Percentiles rank a stretch among this genome's conserved stretches.
Evolutionary conservation across 2,113 vertebrate species (phyloP).

Genomic region (Myodes glareolus): DNA sequence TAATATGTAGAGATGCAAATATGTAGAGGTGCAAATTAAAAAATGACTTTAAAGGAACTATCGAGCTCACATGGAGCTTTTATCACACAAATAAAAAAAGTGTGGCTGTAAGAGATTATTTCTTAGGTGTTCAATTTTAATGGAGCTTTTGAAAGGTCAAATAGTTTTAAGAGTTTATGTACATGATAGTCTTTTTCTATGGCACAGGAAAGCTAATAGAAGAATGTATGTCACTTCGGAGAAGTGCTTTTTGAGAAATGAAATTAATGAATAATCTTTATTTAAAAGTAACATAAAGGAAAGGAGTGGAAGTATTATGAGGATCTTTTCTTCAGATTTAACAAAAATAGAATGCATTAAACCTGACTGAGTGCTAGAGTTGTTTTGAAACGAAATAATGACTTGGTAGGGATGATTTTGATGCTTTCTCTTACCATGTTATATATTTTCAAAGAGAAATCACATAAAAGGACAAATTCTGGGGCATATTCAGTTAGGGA

Average conservation of each 20-base stretch:
- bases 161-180: background rate
- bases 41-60: background rate
- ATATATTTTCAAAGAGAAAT: background rate
- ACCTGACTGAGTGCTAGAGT: background rate
- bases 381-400: background rate
- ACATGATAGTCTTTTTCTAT: background rate
- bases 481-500: background rate
- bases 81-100: background rate
- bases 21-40: background rate
- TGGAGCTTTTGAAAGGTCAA: background rate
- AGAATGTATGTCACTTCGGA: background rate
- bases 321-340: background rate
- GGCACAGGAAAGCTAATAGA: background rate
- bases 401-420: background rate
- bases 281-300: background rate
- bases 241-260: slow-evolving; percentile 5
- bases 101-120: background rate
- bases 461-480: background rate
- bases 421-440: background rate
- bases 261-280: background rate
- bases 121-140: background rate
- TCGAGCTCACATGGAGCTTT: background rate
- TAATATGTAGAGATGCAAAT: background rate
- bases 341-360: background rate
- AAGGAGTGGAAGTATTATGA: background rate